Evolutionary conservation across 2,113 vertebrate genomes (phyloP).

Genomic region (Brachypodius melanocephalos): DNA sequence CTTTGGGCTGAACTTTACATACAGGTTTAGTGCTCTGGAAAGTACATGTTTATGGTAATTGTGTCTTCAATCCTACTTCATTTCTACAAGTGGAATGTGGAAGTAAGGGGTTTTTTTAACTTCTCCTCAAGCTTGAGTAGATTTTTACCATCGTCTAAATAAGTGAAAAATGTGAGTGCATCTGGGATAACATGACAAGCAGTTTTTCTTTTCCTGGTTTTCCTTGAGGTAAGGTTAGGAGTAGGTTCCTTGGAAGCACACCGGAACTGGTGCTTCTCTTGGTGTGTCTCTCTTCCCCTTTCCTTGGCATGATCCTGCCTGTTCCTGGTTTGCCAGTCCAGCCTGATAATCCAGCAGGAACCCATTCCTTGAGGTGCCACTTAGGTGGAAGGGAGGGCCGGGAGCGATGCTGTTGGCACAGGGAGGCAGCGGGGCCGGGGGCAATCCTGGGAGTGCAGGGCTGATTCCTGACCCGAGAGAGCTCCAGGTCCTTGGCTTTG

Average conservation of each 20-base stretch:
- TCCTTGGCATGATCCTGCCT: not conserved
- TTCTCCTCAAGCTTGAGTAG: not conserved
- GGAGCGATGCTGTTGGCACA: accelerated
- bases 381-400: not conserved
- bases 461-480: accelerated
- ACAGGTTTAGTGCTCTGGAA: not conserved
- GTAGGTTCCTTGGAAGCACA: not conserved
- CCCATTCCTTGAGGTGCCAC: not conserved
- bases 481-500: not conserved
- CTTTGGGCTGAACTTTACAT: not conserved
- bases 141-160: not conserved
- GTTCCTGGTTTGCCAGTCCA: conserved; percentile 39
- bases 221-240: not conserved
- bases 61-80: not conserved
- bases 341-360: conserved; percentile 46
- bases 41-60: not conserved
- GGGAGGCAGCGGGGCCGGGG: accelerated
- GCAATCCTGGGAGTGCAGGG: accelerated
- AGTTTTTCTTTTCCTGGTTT: not conserved
- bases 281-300: not conserved
- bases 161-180: not conserved
- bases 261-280: not conserved
- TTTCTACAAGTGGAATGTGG: not conserved
- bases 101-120: not conserved
- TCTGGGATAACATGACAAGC: not conserved